Conservation (phyloP, 2,113 vertebrate species). For the Salvelinus fontinalis region DNA sequence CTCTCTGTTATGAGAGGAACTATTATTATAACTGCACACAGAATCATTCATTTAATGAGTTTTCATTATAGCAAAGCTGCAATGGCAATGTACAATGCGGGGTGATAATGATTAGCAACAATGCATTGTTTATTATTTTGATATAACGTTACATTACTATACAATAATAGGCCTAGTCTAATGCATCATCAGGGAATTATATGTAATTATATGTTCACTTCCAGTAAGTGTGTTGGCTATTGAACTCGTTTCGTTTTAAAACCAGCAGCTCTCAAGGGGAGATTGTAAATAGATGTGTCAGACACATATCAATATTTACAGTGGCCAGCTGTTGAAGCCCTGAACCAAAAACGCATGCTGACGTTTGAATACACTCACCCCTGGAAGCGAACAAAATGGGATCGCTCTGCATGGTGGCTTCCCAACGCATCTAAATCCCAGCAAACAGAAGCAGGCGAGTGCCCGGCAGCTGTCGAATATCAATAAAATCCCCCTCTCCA, state of each 20-base stretch:
- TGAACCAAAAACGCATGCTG: slow-evolving; percentile 1
- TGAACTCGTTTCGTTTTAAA: no score
- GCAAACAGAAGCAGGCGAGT: slow-evolving; percentile 39
- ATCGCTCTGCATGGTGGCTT: slow-evolving; percentile 65
- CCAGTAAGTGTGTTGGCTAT: no score
- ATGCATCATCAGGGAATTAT: no score
- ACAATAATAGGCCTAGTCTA: no score
- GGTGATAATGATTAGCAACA: no score
- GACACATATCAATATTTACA: not conserved
- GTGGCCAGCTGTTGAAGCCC: not conserved
- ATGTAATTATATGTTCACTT: no score
- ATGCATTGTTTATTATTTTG: no score
- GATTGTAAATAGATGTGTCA: no score
- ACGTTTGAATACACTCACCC: slow-evolving; percentile 58
- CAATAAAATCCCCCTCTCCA: slow-evolving; percentile 36
- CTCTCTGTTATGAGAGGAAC: not conserved
- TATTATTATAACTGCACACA: not conserved
- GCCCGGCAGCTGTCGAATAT: slow-evolving; percentile 51
- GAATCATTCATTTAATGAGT: not conserved
- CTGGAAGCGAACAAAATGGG: slow-evolving; percentile 68
- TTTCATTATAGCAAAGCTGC: not conserved
- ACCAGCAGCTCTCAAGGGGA: no score
- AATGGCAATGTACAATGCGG: no score
- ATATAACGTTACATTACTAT: no score
- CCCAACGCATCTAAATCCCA: slow-evolving; percentile 56